These are phyloP conservation scores for Copidosoma floridanum DNA, from an alignment of 1,140 invertebrate genomes.

Conservation along the genomic window DNA sequence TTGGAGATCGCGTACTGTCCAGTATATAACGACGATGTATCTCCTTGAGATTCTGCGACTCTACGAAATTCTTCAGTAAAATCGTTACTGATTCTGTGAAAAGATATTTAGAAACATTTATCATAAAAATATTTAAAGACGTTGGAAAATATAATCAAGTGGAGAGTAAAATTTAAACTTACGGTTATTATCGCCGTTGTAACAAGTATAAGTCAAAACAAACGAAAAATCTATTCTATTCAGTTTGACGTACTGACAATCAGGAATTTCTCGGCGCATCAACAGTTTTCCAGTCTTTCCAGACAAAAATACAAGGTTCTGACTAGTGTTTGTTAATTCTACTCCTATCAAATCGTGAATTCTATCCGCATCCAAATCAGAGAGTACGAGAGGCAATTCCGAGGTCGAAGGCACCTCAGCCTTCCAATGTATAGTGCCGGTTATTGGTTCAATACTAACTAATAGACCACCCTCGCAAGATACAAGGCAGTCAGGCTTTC, in stretches of 20 bases:
- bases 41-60: constrained; percentile 31
- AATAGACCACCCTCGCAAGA: constrained; percentile 67
- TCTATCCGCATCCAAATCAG: constrained; percentile 70
- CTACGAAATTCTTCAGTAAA: constrained; percentile 35
- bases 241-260: constrained; percentile 55
- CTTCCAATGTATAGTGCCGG: constrained; percentile 67
- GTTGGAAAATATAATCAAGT: neutral
- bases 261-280: constrained; percentile 32
- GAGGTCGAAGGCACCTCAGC: constrained; percentile 56
- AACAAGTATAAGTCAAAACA: constrained; percentile 46
- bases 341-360: constrained; percentile 65
- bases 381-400: constrained; percentile 69
- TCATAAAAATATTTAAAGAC: neutral
- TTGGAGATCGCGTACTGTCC: neutral
- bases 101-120: neutral
- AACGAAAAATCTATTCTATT: constrained; percentile 50
- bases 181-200: constrained; percentile 9
- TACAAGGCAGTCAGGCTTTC: constrained; percentile 70
- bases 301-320: constrained; percentile 64
- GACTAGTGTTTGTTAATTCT: constrained; percentile 55
- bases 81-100: constrained; percentile 34
- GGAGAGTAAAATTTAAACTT: neutral
- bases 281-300: constrained; percentile 61
- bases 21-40: constrained; percentile 25
- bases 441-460: constrained; percentile 67